Evolutionary conservation across 1,140 invertebrate species (phyloP).

Genomic region (Trichonephila inaurata): DNA sequence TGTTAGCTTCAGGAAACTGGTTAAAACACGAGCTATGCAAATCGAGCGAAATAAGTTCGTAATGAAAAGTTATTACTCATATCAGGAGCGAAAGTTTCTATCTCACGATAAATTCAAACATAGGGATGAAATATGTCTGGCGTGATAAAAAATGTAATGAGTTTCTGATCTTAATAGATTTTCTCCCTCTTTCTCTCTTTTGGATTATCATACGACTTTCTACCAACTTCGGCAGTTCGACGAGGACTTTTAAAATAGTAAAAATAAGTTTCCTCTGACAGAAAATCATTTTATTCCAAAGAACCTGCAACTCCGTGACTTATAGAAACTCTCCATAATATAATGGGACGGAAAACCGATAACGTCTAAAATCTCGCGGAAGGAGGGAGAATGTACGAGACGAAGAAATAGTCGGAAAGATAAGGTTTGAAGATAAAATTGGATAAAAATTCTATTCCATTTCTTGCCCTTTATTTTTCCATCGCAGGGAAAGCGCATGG

Average conservation of each 20-base stretch:
- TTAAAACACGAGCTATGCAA: background rate
- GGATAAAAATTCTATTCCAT: conserved; percentile 62
- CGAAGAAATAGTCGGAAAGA: conserved; percentile 64
- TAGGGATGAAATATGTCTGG: conserved; percentile 44
- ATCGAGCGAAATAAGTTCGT: conserved; percentile 33
- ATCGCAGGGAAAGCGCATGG: background rate
- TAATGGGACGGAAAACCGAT: conserved; percentile 70
- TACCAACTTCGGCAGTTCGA: conserved; percentile 30
- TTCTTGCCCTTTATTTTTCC: conserved; percentile 30
- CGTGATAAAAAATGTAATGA: conserved; percentile 65
- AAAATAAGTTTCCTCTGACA: conserved; percentile 58
- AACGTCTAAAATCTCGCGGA: conserved; percentile 65
- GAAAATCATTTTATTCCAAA: conserved; percentile 72
- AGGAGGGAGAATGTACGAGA: conserved; percentile 28
- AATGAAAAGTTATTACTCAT: conserved; percentile 55
- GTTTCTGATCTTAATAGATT: conserved; percentile 69
- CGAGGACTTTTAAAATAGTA: conserved; percentile 63
- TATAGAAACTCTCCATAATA: conserved; percentile 70
- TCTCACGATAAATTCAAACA: conserved; percentile 39
- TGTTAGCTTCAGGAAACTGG: background rate
- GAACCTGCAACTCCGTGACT: conserved; percentile 57
- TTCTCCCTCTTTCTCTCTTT: background rate
- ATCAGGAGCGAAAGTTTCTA: conserved; percentile 12
- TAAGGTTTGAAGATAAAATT: conserved; percentile 63
- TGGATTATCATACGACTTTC: conserved; percentile 56